Conservation (phyloP, 2,797 vertebrate species). For the Phalanger gymnotis region DNA sequence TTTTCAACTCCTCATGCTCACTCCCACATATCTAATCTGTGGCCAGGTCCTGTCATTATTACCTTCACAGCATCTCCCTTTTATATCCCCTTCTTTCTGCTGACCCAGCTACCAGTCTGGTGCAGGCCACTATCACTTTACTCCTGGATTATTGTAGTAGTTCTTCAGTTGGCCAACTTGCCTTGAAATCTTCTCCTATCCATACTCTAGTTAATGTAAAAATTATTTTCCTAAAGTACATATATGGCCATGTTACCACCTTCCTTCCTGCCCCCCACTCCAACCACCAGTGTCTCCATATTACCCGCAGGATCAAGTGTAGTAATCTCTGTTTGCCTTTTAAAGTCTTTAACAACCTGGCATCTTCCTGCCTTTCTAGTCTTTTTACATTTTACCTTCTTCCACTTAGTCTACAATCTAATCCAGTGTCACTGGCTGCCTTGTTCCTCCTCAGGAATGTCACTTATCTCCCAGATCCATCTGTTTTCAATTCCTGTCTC, state of each 20-base stretch:
- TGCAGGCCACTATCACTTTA: background rate
- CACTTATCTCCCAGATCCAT: background rate
- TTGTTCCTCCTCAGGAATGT: background rate
- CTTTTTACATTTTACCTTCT: background rate
- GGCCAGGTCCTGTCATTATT: background rate
- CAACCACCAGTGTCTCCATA: background rate
- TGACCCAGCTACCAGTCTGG: background rate
- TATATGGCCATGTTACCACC: background rate
- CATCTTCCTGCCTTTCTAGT: background rate
- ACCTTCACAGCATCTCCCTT: background rate
- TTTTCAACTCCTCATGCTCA: background rate
- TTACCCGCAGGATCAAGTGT: background rate
- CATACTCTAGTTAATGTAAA: background rate
- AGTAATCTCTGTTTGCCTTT: background rate
- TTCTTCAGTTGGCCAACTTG: background rate
- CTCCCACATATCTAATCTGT: background rate
- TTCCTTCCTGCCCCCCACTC: rapidly evolving
- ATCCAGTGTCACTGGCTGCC: background rate
- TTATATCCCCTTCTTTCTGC: background rate
- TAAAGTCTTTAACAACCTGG: background rate
- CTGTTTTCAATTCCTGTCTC: background rate
- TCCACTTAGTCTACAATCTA: background rate
- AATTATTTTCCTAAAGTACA: background rate
- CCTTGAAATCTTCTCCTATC: background rate
- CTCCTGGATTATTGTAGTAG: background rate